phyloP scores from a whole-genome alignment of 2,888 invertebrate species.

The Hirtodrosophila cameraria region DNA sequence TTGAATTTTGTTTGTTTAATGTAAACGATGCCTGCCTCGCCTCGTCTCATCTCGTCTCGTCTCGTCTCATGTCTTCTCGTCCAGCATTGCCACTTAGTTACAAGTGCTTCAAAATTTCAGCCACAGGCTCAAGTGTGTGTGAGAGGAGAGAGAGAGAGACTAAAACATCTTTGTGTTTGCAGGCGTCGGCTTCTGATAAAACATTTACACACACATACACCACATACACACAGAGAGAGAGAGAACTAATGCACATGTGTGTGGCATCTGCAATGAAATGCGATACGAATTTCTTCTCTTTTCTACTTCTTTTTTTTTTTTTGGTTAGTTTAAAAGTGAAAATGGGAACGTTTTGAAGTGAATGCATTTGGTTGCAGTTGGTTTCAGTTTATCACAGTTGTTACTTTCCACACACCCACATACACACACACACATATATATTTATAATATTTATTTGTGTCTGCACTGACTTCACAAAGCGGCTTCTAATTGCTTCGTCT shows the following conservation, averaged over 20 bases:
- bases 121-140: conserved; percentile 24
- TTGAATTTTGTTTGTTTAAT: conserved; percentile 54
- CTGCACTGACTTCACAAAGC: neutral
- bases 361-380: conserved; percentile 37
- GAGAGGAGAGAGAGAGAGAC: neutral
- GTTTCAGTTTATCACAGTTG: conserved; percentile 33
- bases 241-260: conserved; percentile 26
- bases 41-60: too few relatives aligned
- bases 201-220: conserved; percentile 18
- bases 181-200: conserved; percentile 39
- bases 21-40: conserved; percentile 49
- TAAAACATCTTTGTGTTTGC: conserved; percentile 45
- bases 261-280: conserved; percentile 56
- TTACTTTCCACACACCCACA: too few relatives aligned
- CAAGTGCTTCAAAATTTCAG: conserved; percentile 37
- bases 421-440: conserved; percentile 17
- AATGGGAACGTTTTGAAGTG: conserved; percentile 17
- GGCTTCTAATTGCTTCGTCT: conserved; percentile 13
- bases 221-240: conserved; percentile 1
- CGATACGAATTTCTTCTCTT: conserved; percentile 37
- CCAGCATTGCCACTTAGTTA: conserved; percentile 44
- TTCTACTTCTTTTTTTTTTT: conserved; percentile 4
- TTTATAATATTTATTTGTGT: conserved; percentile 7
- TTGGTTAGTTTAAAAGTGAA: conserved; percentile 24
- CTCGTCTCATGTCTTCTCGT: too few relatives aligned